Conservation (phyloP, 2,797 vertebrate species). For the Glossophaga mutica region DNA sequence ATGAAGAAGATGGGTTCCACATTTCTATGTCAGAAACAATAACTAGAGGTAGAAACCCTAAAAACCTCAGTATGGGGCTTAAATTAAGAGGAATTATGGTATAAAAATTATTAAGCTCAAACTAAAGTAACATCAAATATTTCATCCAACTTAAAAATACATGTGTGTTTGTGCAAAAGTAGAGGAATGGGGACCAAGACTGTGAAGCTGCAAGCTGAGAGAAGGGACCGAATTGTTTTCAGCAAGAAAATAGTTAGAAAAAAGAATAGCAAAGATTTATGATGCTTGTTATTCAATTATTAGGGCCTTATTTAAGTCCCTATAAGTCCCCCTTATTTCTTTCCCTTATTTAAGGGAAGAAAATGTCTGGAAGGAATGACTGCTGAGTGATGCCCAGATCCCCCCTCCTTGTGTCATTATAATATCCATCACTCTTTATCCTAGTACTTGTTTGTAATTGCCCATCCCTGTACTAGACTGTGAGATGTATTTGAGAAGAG, state of each 20-base stretch:
- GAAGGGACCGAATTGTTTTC: background rate
- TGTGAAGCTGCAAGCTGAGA: background rate
- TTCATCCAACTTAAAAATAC: conserved; percentile 11
- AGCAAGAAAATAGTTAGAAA: background rate
- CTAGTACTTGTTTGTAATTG: background rate
- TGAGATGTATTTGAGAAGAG: background rate
- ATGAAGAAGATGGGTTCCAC: background rate
- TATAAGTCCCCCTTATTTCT: too few relatives aligned
- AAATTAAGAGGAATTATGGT: background rate
- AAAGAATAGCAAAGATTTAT: background rate
- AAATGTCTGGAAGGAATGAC: background rate
- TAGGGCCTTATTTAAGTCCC: background rate
- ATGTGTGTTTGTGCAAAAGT: background rate
- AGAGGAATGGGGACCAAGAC: background rate
- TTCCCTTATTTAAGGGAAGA: background rate
- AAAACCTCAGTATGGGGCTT: background rate
- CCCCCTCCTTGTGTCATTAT: background rate
- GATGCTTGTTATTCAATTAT: background rate
- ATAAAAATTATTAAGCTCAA: background rate
- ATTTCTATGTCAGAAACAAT: conserved; percentile 40
- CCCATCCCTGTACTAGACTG: background rate
- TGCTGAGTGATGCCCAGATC: background rate
- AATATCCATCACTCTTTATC: background rate
- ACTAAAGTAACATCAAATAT: background rate
- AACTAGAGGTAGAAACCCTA: background rate